Conservation (phyloP, 1,140 invertebrate genomes). For the Bursaphelenchus mucronatus region DNA sequence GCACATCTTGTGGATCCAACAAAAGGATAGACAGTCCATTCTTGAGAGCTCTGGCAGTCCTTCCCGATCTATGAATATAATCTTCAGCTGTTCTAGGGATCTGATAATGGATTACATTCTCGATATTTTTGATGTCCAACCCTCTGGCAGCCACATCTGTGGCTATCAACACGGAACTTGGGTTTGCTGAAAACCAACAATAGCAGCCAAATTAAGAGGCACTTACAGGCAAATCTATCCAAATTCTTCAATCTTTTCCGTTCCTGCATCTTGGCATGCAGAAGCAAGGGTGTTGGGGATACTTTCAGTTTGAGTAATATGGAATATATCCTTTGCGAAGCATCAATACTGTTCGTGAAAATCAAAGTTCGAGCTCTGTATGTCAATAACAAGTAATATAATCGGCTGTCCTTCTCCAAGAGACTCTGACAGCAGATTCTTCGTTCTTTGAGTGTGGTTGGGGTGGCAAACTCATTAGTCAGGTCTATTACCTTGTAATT, state of each 20-base stretch:
- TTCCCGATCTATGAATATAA: constrained; percentile 91
- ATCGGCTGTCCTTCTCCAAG: constrained; percentile 82
- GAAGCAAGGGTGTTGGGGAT: constrained; percentile 69
- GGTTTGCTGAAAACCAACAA: constrained; percentile 40
- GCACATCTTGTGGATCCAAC: constrained; percentile 79
- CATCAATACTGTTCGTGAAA: constrained; percentile 95
- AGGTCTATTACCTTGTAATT: constrained; percentile 89
- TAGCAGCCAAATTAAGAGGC: constrained; percentile 36
- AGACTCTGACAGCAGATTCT: constrained; percentile 68
- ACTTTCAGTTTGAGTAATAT: constrained; percentile 74
- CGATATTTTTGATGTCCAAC: constrained; percentile 85
- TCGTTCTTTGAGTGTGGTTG: constrained; percentile 76
- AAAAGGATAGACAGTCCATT: constrained; percentile 85
- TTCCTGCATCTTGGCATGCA: constrained; percentile 93
- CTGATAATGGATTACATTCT: constrained; percentile 96
- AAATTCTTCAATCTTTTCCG: constrained; percentile 87
- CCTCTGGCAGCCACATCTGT: constrained; percentile 96
- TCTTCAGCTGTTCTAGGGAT: constrained; percentile 87
- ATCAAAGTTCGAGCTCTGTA: constrained; percentile 83
- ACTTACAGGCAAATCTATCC: constrained; percentile 76
- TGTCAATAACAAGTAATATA: constrained; percentile 83
- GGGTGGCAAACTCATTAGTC: constrained; percentile 71
- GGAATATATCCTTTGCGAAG: constrained; percentile 76
- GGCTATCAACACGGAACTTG: constrained; percentile 76
- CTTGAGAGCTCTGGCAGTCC: constrained; percentile 82